Evolutionary conservation across 2,888 invertebrate species (phyloP).

Genomic region (Seira musarum): DNA sequence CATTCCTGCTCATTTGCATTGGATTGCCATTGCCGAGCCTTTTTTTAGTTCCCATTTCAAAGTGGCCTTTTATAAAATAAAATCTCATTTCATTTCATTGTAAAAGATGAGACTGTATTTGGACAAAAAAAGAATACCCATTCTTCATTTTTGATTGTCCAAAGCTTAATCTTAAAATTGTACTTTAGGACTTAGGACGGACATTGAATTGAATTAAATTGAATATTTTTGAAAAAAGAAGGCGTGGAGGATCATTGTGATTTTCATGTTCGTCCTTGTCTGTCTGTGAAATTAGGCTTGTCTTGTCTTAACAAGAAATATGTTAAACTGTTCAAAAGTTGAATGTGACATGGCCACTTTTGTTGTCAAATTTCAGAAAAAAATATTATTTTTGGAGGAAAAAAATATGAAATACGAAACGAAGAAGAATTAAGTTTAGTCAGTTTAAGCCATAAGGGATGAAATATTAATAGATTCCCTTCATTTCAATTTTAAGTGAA

Average conservation of each 20-base stretch:
- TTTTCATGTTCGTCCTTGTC: slow-evolving; percentile 34
- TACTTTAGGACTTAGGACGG: too few species aligned
- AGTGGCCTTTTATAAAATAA: too few species aligned
- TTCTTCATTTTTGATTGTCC: too few species aligned
- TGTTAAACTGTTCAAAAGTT: slow-evolving; percentile 6
- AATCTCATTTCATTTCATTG: too few species aligned
- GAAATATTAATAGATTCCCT: too few species aligned
- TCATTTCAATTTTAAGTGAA: not conserved
- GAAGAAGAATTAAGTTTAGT: slow-evolving; percentile 12
- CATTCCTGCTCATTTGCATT: too few species aligned
- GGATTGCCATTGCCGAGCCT: too few species aligned
- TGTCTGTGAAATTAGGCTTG: slow-evolving; percentile 43
- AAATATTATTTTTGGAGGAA: not conserved
- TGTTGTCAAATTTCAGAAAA: not conserved
- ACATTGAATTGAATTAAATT: slow-evolving; percentile 14
- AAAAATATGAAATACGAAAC: slow-evolving; percentile 1
- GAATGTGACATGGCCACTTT: slow-evolving; percentile 10
- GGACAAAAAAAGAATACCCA: too few species aligned
- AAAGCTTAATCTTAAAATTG: too few species aligned
- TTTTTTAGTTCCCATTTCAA: too few species aligned
- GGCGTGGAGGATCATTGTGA: slow-evolving; percentile 38
- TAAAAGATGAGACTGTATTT: too few species aligned
- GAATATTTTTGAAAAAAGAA: slow-evolving; percentile 39
- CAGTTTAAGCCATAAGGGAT: not conserved
- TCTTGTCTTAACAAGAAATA: slow-evolving; percentile 20